These are phyloP conservation scores for Zaprionus davidi DNA, from an alignment of 1,140 invertebrate species.

Conservation along the genomic window DNA sequence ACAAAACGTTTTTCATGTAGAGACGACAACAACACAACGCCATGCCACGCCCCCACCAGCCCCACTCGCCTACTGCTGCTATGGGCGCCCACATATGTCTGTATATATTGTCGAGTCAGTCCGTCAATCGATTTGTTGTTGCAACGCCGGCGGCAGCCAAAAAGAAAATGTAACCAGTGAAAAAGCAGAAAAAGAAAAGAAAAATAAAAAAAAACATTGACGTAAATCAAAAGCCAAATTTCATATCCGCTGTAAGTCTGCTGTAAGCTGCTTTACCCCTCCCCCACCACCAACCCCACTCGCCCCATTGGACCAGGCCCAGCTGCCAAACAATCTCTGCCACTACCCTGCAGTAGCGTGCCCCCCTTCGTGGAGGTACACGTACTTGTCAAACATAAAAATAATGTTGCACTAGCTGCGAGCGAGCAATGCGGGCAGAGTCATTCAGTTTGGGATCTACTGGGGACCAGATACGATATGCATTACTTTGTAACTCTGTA, in stretches of 20 bases:
- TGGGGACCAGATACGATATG: neutral
- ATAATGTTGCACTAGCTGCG: constrained; percentile 25
- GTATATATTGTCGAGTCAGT: constrained; percentile 31
- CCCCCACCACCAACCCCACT: neutral
- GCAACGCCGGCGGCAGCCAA: constrained; percentile 35
- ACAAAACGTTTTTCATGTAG: constrained; percentile 71
- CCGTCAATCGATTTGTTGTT: constrained; percentile 77
- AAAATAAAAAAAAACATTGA: constrained; percentile 62
- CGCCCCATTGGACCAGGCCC: neutral
- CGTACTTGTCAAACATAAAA: constrained; percentile 65
- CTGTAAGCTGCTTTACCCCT: constrained; percentile 76
- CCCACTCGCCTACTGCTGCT: constrained; percentile 23
- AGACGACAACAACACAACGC: constrained; percentile 21
- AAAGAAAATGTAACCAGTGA: constrained; percentile 51
- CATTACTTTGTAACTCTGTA: neutral
- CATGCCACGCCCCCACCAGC: constrained; percentile 14
- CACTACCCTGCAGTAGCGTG: constrained; percentile 8
- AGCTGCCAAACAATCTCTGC: constrained; percentile 3
- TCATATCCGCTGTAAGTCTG: constrained; percentile 82
- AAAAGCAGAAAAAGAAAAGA: constrained; percentile 6
- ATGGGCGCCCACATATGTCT: constrained; percentile 1
- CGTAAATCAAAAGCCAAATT: constrained; percentile 83
- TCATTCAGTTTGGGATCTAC: constrained; percentile 7
- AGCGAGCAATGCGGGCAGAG: neutral
- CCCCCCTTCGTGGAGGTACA: constrained; percentile 1